Evolutionary conservation across 2,797 vertebrate genomes (phyloP), one percentile per base, ranked within the genome.

Genomic region (Picus viridis): DNA sequence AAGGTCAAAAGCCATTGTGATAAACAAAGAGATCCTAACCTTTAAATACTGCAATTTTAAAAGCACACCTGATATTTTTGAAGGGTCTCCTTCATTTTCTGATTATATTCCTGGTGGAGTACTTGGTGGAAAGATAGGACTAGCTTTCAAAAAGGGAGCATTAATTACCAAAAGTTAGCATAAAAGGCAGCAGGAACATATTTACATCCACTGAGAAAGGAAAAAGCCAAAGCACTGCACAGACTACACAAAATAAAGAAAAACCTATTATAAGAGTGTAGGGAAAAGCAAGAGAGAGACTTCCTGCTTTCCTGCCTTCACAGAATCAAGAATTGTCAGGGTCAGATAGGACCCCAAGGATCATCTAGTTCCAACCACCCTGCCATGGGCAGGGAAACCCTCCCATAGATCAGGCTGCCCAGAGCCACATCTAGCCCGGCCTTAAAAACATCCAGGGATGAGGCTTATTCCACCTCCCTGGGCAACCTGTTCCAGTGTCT

Each of bases 271-370:
- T 32, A 59, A 63, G 63, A 24, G 89, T 30, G 18, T n/a, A 58
- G 41, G 24, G 24, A 45, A 86, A 90, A 81, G 45, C 39, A 68
- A 71, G 49, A 70, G 53, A 27, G 49, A 78, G 43, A 64, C 79
- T 92, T 88, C 86, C n/a, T n/a, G n/a, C n/a, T n/a, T n/a, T n/a
- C 34, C 89, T 77, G 32, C 54, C 89, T 93, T 74, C 30, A 51
- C 87, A 43, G 41, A 43, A 43, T 16, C 41, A 43, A 43, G 41
- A 43, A 43, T 43, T 43, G 41, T 43, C 41, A 43, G 15, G 41
- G 16, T 43, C 7, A 16, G 41, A 16, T 16, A 16, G 41, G 41
- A 43, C 14, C 41, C 41, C 16, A 43, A 43, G 41, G 41, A 43
- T 43, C 41, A 16, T 16, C 41, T 43, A 43, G 7, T 43, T 16